phyloP scores from a whole-genome alignment of 2,888 invertebrate species.

The Bruchidius siliquastri region DNA sequence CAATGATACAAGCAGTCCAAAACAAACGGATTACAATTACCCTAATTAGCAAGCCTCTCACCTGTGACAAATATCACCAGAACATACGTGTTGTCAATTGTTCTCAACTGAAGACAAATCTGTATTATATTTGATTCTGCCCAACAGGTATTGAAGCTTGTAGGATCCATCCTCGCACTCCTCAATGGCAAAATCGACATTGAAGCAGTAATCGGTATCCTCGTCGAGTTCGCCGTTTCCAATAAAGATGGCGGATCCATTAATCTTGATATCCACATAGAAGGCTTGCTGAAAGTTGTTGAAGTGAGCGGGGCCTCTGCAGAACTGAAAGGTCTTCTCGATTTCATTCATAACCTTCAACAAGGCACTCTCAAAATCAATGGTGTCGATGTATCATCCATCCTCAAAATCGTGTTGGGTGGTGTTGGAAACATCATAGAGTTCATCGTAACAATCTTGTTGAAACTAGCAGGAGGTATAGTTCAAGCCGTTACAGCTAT shows the following conservation, averaged over 20 bases:
- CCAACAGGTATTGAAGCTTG: conserved; percentile 1
- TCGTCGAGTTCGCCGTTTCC: conserved; percentile 13
- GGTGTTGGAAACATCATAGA: conserved; percentile 4
- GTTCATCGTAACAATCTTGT: conserved; percentile 14
- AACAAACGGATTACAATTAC: no score
- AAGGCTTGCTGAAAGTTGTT: conserved; percentile 14
- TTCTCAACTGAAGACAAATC: no score
- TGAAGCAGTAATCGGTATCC: conserved; percentile 12
- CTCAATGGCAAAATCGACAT: conserved; percentile 11
- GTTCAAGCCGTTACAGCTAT: conserved; percentile 13
- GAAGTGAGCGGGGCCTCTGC: conserved; percentile 3
- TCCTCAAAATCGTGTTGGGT: conserved; percentile 10
- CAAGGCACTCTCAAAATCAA: conserved; percentile 9
- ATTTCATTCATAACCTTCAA: conserved; percentile 12
- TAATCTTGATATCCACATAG: conserved; percentile 8
- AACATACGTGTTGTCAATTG: no score
- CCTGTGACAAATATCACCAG: no score
- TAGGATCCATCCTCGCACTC: conserved; percentile 8
- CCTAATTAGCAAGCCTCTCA: no score
- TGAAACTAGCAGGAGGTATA: conserved; percentile 8
- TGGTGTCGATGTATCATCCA: conserved; percentile 16
- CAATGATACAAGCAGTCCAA: no score
- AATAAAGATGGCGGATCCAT: conserved; percentile 3
- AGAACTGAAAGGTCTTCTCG: conserved; percentile 9
- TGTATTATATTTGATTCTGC: no score